These are phyloP conservation scores for Ashinkailepas kermadecensis DNA, from an alignment of 2,888 invertebrate genomes.

Conservation along the genomic window DNA sequence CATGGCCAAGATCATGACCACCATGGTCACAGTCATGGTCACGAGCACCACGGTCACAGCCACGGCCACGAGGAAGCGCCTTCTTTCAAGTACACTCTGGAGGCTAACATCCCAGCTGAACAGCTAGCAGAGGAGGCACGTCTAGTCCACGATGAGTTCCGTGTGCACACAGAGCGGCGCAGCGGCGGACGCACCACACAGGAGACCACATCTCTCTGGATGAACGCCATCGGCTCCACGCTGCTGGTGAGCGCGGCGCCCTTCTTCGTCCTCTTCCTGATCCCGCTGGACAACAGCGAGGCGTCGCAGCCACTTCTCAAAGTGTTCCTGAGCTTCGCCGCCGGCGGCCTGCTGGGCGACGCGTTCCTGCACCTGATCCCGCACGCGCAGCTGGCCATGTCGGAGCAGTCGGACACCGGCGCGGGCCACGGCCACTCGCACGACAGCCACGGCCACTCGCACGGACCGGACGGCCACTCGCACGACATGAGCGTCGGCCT, in stretches of 20 bases:
- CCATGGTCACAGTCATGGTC: slow-evolving; percentile 24
- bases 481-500: slow-evolving; percentile 85
- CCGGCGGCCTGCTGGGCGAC: slow-evolving; percentile 92
- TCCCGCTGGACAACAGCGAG: slow-evolving; percentile 79
- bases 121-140: slow-evolving; percentile 2
- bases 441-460: slow-evolving; percentile 47
- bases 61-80: slow-evolving; percentile 31
- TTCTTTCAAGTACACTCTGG: slow-evolving; percentile 31
- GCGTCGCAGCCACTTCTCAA: slow-evolving; percentile 81
- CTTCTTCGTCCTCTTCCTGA: slow-evolving; percentile 82
- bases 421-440: slow-evolving; percentile 41
- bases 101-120: slow-evolving; percentile 29
- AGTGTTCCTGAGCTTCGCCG: slow-evolving; percentile 83
- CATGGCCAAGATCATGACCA: slow-evolving; percentile 29
- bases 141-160: not conserved
- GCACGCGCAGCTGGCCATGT: slow-evolving; percentile 65
- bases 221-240: slow-evolving; percentile 81
- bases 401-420: slow-evolving; percentile 36
- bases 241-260: slow-evolving; percentile 91
- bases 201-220: slow-evolving; percentile 49
- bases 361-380: slow-evolving; percentile 98
- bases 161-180: not conserved
- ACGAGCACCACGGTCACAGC: slow-evolving; percentile 13
- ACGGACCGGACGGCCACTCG: slow-evolving; percentile 37
- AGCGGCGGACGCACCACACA: slow-evolving; percentile 2